Evolutionary conservation across 2,113 vertebrate genomes (phyloP).

Genomic region (Theropithecus gelada): DNA sequence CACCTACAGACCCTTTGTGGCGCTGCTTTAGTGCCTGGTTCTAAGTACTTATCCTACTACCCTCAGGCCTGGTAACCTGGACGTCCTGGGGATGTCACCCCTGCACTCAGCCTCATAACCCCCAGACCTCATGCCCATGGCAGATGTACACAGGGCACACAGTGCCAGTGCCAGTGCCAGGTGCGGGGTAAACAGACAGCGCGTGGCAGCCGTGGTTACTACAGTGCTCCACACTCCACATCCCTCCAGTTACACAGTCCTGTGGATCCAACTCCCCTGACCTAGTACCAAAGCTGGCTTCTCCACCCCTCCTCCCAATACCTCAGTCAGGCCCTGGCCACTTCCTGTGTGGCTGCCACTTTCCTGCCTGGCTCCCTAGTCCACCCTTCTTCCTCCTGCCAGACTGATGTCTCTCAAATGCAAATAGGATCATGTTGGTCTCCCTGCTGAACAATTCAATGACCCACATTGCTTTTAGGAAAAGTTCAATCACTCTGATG

Average conservation of each 20-base stretch:
- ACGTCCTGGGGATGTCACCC: background rate
- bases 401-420: background rate
- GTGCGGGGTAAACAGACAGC: background rate
- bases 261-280: background rate
- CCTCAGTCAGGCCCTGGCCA: background rate
- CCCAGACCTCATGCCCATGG: no score
- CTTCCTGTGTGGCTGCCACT: background rate
- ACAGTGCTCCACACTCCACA: no score
- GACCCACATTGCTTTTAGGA: background rate
- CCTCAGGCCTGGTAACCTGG: background rate
- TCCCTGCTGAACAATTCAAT: background rate
- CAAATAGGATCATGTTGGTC: background rate
- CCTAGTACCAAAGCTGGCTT: background rate
- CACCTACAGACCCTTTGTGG: background rate
- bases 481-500: background rate
- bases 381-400: background rate
- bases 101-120: background rate
- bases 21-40: background rate
- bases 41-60: background rate
- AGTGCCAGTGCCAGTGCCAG: background rate
- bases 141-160: rapidly evolving
- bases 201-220: rapidly evolving
- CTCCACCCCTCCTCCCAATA: background rate
- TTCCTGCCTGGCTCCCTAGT: background rate
- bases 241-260: no score